A percentile compares a stretch with the other conserved stretches of the same genome.
Conservation (phyloP, 2,797 vertebrate species). For the Adrianichthys oophorus region DNA sequence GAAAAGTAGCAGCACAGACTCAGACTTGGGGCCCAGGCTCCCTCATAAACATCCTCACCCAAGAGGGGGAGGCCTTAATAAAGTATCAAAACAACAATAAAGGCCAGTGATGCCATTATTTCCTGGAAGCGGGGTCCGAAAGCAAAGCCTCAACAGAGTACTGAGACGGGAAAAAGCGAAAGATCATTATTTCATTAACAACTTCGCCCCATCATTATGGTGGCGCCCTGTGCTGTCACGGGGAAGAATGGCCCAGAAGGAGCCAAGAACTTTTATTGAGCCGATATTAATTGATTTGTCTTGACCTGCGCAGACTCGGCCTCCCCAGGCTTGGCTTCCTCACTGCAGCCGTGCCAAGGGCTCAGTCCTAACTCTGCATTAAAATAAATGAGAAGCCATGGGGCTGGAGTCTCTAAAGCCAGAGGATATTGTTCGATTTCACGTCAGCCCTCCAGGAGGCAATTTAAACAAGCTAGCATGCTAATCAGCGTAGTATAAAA, state of each 20-base stretch:
- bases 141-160: constrained; percentile 57
- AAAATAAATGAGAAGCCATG: constrained; percentile 81
- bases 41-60: constrained; percentile 57
- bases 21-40: constrained; percentile 35
- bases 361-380: constrained; percentile 67
- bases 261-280: constrained; percentile 69
- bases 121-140: constrained; percentile 52
- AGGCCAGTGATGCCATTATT: constrained; percentile 54
- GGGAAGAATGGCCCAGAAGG: constrained; percentile 50
- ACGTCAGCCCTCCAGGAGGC: constrained; percentile 74
- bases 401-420: constrained; percentile 67
- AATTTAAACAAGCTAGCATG: constrained; percentile 78
- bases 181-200: constrained; percentile 64
- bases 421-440: constrained; percentile 78
- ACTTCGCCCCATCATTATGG: constrained; percentile 61
- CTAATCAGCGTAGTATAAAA: constrained; percentile 76
- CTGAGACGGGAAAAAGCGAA: constrained; percentile 60
- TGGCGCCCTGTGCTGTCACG: constrained; percentile 46
- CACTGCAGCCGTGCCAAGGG: constrained; percentile 58
- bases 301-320: constrained; percentile 58
- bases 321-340: constrained; percentile 64
- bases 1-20: constrained; percentile 35
- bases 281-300: constrained; percentile 77
- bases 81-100: constrained; percentile 50
- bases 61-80: constrained; percentile 45